Evolutionary conservation across 2,888 invertebrate genomes (phyloP), one percentile per base, ranked within the genome.

Genomic region (Subacronicta megacephala): DNA sequence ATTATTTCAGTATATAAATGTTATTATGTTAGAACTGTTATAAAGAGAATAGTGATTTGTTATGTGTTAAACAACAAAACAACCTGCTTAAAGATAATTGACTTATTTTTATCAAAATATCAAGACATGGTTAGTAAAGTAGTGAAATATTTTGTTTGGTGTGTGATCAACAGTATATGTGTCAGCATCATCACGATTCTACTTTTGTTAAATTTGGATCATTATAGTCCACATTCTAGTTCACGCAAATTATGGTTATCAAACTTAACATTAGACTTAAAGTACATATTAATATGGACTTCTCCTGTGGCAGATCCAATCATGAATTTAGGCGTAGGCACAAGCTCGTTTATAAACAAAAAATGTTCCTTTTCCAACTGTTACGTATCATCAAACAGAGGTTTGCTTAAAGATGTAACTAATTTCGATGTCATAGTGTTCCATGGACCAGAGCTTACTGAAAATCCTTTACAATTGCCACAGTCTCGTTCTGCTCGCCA

Each of bases 251-350:
- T 15, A 12, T 5, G n/a, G 0, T 10, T 17, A 23, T 7, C 26
- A 16, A 16, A 16, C 3, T 26, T 9, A 15, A 15, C 20, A 12
- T 5, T 10, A 0, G 23, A 57, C 15, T 45, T 84, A 5, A 89
- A 86, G 72, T 82, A 87, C 50, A 82, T 90, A 55, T 65, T 90
- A 36, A 70, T 80, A 54, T 91, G 90, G 90, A 88, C 89, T 2
- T 61, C 72, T 1, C 57, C 80, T 7, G 54, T 62, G 5, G 71
- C 52, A 4, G 78, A 83, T 5, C 89, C 90, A 0, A 52, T 78
- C 7, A n/a, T 10, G 4, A 44, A 41, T 36, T 78, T 92, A 61
- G 74, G 75, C 9, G 47, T 63, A 23, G 90, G 87, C 0, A 68
- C 44, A 16, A 58, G 77, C 13, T 78, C 78, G 6, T 90, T 91